Evolutionary conservation across 2,888 invertebrate species (phyloP).

Genomic region (Trichopoda pennipes): DNA sequence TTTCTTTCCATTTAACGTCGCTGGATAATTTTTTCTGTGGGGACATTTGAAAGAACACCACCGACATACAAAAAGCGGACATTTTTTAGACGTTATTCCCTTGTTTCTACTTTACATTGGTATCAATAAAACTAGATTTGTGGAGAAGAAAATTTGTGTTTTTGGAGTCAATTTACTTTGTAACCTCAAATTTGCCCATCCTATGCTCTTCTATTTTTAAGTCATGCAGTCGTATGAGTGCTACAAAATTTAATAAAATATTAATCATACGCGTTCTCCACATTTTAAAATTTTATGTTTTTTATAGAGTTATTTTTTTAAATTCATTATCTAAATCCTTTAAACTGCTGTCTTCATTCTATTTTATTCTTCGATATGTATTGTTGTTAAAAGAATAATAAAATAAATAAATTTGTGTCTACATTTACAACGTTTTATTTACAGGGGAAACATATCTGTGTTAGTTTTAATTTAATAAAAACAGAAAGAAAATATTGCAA

Average conservation of each 20-base stretch:
- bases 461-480: slow-evolving; percentile 47
- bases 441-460: slow-evolving; percentile 30
- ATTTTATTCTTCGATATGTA: background rate
- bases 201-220: no score
- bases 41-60: no score
- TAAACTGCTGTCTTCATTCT: background rate
- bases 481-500: background rate
- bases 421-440: slow-evolving; percentile 36
- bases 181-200: no score
- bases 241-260: background rate
- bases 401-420: slow-evolving; percentile 1
- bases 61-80: no score
- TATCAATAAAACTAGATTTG: no score
- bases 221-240: background rate
- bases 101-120: no score
- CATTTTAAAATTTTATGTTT: background rate
- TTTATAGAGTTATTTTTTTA: background rate
- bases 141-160: no score
- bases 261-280: background rate
- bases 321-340: background rate
- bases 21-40: no score
- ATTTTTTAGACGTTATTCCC: no score
- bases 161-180: no score
- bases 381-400: background rate
- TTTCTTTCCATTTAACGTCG: no score